These are phyloP conservation scores for Pollenia griseotomentosa DNA, from an alignment of 2,888 invertebrate species.

Conservation along the genomic window DNA sequence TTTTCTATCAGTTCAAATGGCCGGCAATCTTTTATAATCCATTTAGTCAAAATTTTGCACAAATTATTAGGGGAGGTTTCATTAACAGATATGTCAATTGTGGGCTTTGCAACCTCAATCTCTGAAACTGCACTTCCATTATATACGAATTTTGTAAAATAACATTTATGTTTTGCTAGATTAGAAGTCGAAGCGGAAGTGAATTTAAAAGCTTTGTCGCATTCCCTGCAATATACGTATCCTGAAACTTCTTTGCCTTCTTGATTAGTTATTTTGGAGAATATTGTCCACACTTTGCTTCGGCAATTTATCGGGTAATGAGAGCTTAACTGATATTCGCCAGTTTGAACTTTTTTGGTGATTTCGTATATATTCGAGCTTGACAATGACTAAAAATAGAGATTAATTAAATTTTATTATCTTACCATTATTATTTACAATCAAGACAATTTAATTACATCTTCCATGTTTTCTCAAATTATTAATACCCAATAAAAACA, in stretches of 20 bases:
- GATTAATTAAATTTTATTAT: no score
- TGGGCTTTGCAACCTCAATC: neutral
- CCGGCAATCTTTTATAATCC: neutral
- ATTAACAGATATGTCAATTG: no score
- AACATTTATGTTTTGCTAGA: slow-evolving; percentile 4
- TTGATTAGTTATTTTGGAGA: neutral
- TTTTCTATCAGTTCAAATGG: neutral
- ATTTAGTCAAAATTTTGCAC: neutral
- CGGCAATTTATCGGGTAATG: neutral
- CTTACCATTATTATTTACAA: no score
- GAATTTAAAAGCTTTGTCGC: neutral
- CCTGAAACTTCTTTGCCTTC: neutral
- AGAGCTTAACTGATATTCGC: neutral
- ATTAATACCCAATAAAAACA: no score
- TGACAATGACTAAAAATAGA: neutral
- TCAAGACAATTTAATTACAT: no score
- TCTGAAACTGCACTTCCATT: no score
- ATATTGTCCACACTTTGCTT: neutral
- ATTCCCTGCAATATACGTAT: neutral
- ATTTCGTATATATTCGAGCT: neutral
- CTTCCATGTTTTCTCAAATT: no score
- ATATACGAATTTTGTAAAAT: neutral
- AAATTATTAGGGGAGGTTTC: neutral
- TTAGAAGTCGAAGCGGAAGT: neutral
- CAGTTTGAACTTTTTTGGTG: neutral